A percentile compares a stretch with the other conserved stretches of the same genome.
phyloP scores from a whole-genome alignment of 2,888 invertebrate species.

The Oscheius myriophilus region DNA sequence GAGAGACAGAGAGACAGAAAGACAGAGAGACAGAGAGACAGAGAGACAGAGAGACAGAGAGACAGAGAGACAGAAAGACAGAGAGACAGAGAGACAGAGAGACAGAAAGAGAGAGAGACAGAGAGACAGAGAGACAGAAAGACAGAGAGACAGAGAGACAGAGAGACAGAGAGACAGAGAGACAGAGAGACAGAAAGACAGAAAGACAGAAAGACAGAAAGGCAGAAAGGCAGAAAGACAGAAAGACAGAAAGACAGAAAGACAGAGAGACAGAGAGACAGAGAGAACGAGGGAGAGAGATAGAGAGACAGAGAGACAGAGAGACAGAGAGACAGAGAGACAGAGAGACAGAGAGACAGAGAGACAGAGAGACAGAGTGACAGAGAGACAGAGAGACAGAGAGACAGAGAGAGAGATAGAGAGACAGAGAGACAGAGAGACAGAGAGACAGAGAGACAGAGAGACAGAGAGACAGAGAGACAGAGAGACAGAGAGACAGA shows the following conservation, averaged over 20 bases:
- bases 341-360: too few relatives aligned
- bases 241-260: constrained; percentile 18
- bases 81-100: constrained; percentile 11
- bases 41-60: constrained; percentile 25
- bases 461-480: constrained; percentile 24
- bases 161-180: not conserved
- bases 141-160: not conserved
- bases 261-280: constrained; percentile 7
- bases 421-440: constrained; percentile 14
- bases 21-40: constrained; percentile 23
- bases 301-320: too few relatives aligned
- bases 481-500: constrained; percentile 8
- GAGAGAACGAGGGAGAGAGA: constrained; percentile 10
- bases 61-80: constrained; percentile 2
- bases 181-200: not conserved
- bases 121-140: constrained; percentile 1
- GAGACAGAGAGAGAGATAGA: constrained; percentile 20
- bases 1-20: constrained; percentile 14
- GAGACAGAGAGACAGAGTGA: not conserved
- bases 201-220: not conserved
- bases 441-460: constrained; percentile 23
- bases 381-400: not conserved
- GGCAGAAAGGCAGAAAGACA: constrained; percentile 23
- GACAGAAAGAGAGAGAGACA: not conserved
- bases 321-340: too few relatives aligned